phyloP scores from a whole-genome alignment of 2,797 vertebrate genomes.

The Iguana delicatissima region DNA sequence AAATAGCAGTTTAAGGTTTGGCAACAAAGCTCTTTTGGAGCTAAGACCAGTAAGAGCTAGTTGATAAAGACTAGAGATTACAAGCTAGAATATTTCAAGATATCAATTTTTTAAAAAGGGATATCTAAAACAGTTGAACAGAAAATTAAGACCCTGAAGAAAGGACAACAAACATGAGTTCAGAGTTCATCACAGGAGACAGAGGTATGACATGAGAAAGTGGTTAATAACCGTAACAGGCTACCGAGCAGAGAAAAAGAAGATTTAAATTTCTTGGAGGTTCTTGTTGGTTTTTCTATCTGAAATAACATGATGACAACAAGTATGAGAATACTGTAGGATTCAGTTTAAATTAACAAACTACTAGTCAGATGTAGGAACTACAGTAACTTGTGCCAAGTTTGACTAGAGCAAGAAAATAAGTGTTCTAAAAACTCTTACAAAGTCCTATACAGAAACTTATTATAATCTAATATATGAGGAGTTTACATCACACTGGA shows the following conservation, averaged over 20 bases:
- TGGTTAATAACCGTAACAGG: not conserved
- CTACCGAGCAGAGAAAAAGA: not conserved
- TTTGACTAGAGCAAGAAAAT: not conserved
- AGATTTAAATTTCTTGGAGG: not conserved
- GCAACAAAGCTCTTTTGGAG: too few relatives aligned
- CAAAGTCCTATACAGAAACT: not conserved
- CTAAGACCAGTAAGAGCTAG: not conserved
- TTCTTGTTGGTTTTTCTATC: not conserved
- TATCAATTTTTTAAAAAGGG: not conserved
- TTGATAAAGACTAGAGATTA: not conserved
- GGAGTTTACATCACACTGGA: too few relatives aligned
- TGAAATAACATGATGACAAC: not conserved
- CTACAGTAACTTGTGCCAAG: not conserved
- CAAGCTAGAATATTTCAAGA: not conserved
- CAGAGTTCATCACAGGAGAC: not conserved
- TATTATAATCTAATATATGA: not conserved
- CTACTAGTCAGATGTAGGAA: not conserved
- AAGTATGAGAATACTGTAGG: not conserved
- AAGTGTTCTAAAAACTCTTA: not conserved
- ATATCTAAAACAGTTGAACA: not conserved
- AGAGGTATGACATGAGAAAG: constrained; percentile 1
- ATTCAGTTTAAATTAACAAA: not conserved
- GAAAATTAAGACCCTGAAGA: not conserved
- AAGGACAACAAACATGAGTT: not conserved
- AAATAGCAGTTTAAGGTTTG: not conserved